These are phyloP conservation scores for Acipenser ruthenus DNA, from an alignment of 2,797 vertebrate genomes.

Conservation along the genomic window DNA sequence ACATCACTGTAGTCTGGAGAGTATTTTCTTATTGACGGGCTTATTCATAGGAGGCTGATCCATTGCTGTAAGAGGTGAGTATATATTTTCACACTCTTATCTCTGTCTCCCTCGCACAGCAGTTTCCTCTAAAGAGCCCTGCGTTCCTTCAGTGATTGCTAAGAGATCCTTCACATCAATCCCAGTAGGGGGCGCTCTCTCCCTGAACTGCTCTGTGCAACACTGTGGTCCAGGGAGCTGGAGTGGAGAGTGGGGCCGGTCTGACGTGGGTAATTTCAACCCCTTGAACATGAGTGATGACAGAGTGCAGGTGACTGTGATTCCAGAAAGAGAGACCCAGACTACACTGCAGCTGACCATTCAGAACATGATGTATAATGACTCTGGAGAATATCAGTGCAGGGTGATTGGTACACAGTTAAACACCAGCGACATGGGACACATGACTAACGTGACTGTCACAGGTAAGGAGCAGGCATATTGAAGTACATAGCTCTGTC, in stretches of 20 bases:
- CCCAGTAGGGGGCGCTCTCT: conserved; percentile 20
- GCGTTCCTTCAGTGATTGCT: conserved; percentile 17
- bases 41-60: neutral
- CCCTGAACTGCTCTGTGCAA: neutral
- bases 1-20: too few relatives aligned
- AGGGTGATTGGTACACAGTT: too few relatives aligned
- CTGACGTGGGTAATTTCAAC: conserved; percentile 8
- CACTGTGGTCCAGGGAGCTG: conserved; percentile 8
- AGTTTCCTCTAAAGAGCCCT: neutral
- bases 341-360: conserved; percentile 7
- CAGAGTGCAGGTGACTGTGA: conserved; percentile 12
- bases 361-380: too few relatives aligned
- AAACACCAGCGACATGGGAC: too few relatives aligned
- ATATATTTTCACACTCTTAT: neutral
- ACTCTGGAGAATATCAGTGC: too few relatives aligned
- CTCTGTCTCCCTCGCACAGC: conserved; percentile 4
- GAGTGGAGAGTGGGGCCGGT: too few relatives aligned
- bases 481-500: too few relatives aligned
- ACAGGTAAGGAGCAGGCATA: too few relatives aligned
- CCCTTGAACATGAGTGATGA: conserved; percentile 3
- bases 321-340: conserved; percentile 25
- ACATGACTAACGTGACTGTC: too few relatives aligned
- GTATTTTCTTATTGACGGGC: neutral
- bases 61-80: neutral
- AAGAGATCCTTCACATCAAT: conserved; percentile 15